Evolutionary conservation across 2,797 vertebrate species (phyloP).

Genomic region (Eulemur mongoz): DNA sequence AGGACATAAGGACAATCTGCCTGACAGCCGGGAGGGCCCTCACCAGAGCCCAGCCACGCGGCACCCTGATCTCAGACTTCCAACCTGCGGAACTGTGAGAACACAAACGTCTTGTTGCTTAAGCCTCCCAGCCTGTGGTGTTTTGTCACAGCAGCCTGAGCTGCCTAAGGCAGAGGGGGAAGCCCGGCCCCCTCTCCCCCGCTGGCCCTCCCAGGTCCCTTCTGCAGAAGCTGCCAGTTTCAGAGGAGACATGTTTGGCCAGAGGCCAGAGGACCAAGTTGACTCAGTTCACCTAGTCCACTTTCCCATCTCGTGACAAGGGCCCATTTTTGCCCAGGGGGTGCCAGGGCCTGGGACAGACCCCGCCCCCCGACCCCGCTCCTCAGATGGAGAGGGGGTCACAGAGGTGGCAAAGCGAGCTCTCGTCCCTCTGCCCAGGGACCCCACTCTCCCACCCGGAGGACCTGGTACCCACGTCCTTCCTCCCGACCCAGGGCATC

Average conservation of each 20-base stretch:
- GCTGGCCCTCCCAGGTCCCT: not conserved
- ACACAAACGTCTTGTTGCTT: not conserved
- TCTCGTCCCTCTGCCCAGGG: not conserved
- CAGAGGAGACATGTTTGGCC: slow-evolving; percentile 49
- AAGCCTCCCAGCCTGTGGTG: no score
- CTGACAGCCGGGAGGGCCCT: not conserved
- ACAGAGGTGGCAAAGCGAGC: not conserved
- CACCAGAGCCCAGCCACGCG: not conserved
- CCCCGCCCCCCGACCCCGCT: not conserved
- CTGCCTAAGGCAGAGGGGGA: not conserved
- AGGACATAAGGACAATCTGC: not conserved
- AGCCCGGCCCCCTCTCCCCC: not conserved
- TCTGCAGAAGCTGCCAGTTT: slow-evolving; percentile 43
- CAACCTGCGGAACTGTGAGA: not conserved
- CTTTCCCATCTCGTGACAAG: slow-evolving; percentile 77
- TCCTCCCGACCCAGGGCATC: no score
- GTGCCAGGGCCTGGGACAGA: slow-evolving; percentile 70
- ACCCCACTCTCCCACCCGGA: no score
- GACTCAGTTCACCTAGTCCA: slow-evolving; percentile 74
- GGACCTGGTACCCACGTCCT: not conserved
- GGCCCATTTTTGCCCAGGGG: slow-evolving; percentile 73
- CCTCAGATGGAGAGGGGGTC: not conserved
- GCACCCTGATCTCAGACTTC: not conserved
- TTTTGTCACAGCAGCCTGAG: not conserved
- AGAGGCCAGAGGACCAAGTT: slow-evolving; percentile 68